Evolutionary conservation across 2,888 invertebrate genomes (phyloP).

Genomic region (Athalia rosae): DNA sequence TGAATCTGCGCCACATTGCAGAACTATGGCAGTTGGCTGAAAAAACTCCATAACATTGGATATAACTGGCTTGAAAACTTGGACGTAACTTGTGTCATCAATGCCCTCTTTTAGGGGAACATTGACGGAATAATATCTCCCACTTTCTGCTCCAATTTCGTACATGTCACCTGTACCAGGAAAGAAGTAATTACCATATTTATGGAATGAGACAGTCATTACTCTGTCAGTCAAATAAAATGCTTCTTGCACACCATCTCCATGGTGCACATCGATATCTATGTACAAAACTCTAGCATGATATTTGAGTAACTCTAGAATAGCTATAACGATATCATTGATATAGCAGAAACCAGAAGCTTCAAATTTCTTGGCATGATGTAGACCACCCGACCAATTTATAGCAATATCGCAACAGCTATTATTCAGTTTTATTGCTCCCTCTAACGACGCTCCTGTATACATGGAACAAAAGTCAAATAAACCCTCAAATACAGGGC

Average conservation of each 20-base stretch:
- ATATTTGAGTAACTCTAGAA: slow-evolving; percentile 94
- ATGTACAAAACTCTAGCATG: slow-evolving; percentile 97
- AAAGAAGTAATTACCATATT: slow-evolving; percentile 98
- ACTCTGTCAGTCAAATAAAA: slow-evolving; percentile 98
- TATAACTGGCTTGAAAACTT: slow-evolving; percentile 96
- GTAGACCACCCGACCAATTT: slow-evolving; percentile 99
- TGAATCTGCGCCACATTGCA: slow-evolving; percentile 99
- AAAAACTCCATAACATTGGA: slow-evolving; percentile 96
- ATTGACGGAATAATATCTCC: slow-evolving; percentile 97
- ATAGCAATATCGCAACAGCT: slow-evolving; percentile 97
- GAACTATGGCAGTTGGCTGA: slow-evolving; percentile 95
- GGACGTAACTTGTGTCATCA: slow-evolving; percentile 93
- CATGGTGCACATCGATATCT: slow-evolving; percentile 99
- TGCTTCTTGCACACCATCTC: slow-evolving; percentile 97
- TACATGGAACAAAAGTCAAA: slow-evolving; percentile 99
- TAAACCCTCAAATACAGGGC: slow-evolving; percentile 95
- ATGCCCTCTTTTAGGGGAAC: slow-evolving; percentile 98
- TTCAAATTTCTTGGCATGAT: slow-evolving; percentile 99
- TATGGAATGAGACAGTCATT: slow-evolving; percentile 99
- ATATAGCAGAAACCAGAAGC: slow-evolving; percentile 99
- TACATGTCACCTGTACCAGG: slow-evolving; percentile 99
- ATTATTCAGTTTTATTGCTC: slow-evolving; percentile 96
- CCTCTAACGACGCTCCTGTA: slow-evolving; percentile 98
- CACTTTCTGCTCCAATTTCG: slow-evolving; percentile 97
- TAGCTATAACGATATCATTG: slow-evolving; percentile 98